Percentiles rank a stretch among this genome's conserved stretches.
Conservation (phyloP, 2,113 vertebrate genomes). For the Harpagus bidentatus region DNA sequence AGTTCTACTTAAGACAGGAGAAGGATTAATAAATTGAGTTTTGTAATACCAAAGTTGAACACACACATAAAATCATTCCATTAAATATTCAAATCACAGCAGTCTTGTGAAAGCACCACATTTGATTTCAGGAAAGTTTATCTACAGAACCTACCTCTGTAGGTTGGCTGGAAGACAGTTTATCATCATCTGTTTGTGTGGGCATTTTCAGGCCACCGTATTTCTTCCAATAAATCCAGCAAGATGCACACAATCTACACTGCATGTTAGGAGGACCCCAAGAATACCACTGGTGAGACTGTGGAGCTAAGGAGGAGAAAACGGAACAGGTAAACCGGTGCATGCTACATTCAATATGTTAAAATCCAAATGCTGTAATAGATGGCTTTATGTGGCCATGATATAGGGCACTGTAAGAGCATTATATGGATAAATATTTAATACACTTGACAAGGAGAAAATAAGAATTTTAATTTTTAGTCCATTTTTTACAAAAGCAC, state of each 20-base stretch:
- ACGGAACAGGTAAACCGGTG: neutral
- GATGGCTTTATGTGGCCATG: neutral
- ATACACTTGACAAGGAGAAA: neutral
- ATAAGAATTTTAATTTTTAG: neutral
- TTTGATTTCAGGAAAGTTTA: neutral
- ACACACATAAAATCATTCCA: neutral
- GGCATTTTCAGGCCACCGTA: constrained; percentile 98
- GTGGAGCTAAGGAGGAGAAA: constrained; percentile 78
- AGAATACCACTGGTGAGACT: constrained; percentile 97
- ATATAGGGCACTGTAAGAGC: neutral
- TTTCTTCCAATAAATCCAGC: constrained; percentile 99
- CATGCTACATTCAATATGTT: neutral
- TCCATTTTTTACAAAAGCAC: neutral
- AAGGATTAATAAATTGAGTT: neutral
- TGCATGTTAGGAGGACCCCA: constrained; percentile 99
- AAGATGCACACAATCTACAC: constrained; percentile 92
- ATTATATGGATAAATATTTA: neutral
- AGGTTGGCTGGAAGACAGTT: constrained; percentile 83
- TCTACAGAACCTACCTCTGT: constrained; percentile 74
- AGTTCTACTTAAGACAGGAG: neutral
- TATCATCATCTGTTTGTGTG: constrained; percentile 90
- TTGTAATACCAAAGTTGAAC: neutral
- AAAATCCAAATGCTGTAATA: neutral
- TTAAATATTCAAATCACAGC: neutral
- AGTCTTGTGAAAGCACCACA: neutral